phyloP scores from a whole-genome alignment of 2,797 vertebrate genomes.

The Cyclura pinguis region DNA sequence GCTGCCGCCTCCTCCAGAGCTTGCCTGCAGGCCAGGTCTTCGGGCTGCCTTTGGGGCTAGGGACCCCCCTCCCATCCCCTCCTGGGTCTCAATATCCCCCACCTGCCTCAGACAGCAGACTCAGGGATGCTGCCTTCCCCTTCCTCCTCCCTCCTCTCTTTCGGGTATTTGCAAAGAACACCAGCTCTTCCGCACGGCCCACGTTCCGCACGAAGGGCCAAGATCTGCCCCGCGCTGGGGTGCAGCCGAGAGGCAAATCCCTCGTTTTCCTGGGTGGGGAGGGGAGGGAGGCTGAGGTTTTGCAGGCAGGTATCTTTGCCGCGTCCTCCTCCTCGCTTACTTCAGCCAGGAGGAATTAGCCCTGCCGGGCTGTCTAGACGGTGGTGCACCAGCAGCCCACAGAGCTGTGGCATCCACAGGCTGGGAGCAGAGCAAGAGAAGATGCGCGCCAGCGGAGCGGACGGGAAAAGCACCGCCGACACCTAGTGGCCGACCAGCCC shows the following conservation, averaged over 20 bases:
- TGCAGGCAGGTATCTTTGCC: background rate
- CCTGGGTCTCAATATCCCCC: too few species aligned
- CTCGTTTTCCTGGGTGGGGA: background rate
- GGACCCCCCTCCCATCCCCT: too few species aligned
- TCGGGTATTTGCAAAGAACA: too few species aligned
- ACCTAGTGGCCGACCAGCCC: background rate
- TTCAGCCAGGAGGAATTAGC: conserved; percentile 70
- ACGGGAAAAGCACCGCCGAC: background rate
- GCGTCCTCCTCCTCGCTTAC: conserved; percentile 64
- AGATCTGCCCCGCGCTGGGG: background rate
- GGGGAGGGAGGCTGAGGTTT: background rate
- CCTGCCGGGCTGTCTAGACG: conserved; percentile 75
- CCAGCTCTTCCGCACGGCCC: too few species aligned
- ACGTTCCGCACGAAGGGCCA: background rate
- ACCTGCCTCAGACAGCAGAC: too few species aligned
- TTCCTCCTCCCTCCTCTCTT: too few species aligned
- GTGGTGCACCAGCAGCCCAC: conserved; percentile 39
- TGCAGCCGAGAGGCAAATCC: background rate
- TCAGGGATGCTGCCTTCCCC: too few species aligned
- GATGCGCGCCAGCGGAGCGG: background rate
- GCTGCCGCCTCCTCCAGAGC: too few species aligned
- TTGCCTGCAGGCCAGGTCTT: too few species aligned
- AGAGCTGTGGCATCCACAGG: background rate
- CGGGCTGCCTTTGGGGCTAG: too few species aligned
- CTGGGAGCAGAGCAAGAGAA: too few species aligned